Evolutionary conservation across 23 tunicate species (phyloP), one percentile per base, ranked within the genome.

Genomic region (Clavelina lepadiformis): DNA sequence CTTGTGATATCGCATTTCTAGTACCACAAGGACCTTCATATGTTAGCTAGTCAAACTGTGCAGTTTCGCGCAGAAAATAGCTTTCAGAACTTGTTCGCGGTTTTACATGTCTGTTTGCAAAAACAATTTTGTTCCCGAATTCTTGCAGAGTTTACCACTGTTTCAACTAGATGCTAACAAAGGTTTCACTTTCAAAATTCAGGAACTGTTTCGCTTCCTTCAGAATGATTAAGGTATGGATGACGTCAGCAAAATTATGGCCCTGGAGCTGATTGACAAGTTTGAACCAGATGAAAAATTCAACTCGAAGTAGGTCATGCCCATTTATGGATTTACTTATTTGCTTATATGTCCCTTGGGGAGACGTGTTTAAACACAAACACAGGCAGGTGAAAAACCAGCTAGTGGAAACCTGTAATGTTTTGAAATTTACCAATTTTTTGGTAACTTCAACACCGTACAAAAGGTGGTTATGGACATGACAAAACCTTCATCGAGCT

Each of bases 401-500:
- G 18, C 18, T 18, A 11, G 18, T 11, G 18, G 18, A 44, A 13
- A 18, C 15, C 18, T 44, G 13, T 13, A 44, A 44, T 44, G 18
- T 18, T 44, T 44, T 44, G 18, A 44, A 44, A 18, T 11, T 44
- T 11, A 11, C 18, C 50, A 44, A 44, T n/a, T n/a, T n/a, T n/a
- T n/a, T n/a, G n/a, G n/a, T n/a, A n/a, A n/a, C n/a, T n/a, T n/a
- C n/a, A 24, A 24, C 18, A 11, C 8, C 8, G 11, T 21, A 2
- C 22, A 21, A 21, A 28, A 83, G 92, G 66, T 83, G 8, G 28
- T 61, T 35, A 68, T 68, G 77, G 82, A 83, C 44, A 83, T 83
- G 92, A 67, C 77, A n/a, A 65, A 68, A 31, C 92, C 92, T 38
- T 72, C 75, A 3, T 67, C 80, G 29, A 71, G 68, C 49, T 83